Evolutionary conservation across 2,113 vertebrate species (phyloP), one percentile per base, ranked within the genome.

Genomic region (Carassius gibelio): DNA sequence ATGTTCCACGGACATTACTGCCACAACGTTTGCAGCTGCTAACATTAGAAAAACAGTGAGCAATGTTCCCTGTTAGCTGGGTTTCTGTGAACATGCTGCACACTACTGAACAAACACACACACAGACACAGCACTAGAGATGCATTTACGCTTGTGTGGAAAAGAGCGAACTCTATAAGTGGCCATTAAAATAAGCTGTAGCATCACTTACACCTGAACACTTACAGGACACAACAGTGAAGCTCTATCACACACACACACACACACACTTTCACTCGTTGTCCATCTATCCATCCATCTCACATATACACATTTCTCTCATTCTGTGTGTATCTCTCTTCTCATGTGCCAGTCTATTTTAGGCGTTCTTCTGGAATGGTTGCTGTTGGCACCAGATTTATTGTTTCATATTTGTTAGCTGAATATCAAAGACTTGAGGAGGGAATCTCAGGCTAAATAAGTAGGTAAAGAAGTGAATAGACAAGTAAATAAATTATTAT

Each of bases 151-250:
- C 8, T 50, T 77, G 50, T 77, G 75, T 77, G 75, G 50, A 77
- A 77, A 77, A 77, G 75, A 77, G 75, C 75, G 57, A 77, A 77
- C 26, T 26, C 50, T 55, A 21, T 57, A 57, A 77, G 75, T 77
- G 75, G 48, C 75, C 75, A 77, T 77, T 77, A 77, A 77, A 77
- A 77, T 77, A 77, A 57, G 75, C 75, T 77, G 50, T 77, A 77
- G 75, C 75, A 77, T 77, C 75, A 77, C 75, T 68, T 77, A 77
- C 75, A 77, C 75, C 52, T 77, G 72, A 75, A 75, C 72, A 75
- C 72, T 72, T 50, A 75, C 72, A 26, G 72, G 72, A 50, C 42
- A 50, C 42, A 75, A 75, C 72, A 75, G 50, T 88, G 23, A 71
- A 23, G 76, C 42, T 84, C 59, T 81, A 30, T 68, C n/a, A 38